Evolutionary conservation across 92 coral and sea anemone species (phyloP).

Genomic region (Zoanthus gigantus): DNA sequence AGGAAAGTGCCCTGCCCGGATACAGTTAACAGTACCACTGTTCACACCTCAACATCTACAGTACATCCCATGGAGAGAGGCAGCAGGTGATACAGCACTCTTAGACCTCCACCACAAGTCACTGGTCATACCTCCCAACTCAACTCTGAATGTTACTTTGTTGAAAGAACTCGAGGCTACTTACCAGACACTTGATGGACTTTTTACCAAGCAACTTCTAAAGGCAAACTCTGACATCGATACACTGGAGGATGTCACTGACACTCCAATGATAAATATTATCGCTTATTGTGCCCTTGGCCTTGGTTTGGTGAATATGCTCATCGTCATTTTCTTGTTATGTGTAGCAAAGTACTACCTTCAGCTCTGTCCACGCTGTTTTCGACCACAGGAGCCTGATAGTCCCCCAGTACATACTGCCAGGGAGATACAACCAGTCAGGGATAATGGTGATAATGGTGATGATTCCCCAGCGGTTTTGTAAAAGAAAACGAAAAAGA

Average conservation of each 20-base stretch:
- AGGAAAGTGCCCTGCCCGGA: neutral
- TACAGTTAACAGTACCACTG: neutral
- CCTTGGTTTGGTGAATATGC: constrained; percentile 3
- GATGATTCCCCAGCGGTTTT: neutral
- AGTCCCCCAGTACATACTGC: neutral
- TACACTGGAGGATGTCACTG: neutral
- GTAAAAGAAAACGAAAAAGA: neutral
- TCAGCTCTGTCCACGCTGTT: neutral
- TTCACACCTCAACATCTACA: constrained; percentile 1
- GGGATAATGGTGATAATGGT: constrained; percentile 2
- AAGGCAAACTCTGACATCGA: constrained; percentile 23
- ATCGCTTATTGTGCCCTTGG: constrained; percentile 18
- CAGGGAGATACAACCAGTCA: neutral
- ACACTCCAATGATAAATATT: neutral
- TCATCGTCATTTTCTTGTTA: neutral
- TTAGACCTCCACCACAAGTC: constrained; percentile 5
- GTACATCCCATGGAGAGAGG: constrained; percentile 4
- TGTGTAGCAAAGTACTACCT: constrained; percentile 9
- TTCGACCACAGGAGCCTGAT: constrained; percentile 1
- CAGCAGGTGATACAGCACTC: constrained; percentile 17
- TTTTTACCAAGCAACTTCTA: neutral
- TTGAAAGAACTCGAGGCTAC: constrained; percentile 11
- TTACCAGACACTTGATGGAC: constrained; percentile 23
- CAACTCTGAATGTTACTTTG: constrained; percentile 10
- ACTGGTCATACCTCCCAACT: constrained; percentile 6